Base-by-base conservation (phyloP, 2,113 vertebrate genomes). In the Ornithorhynchus anatinus region DNA sequence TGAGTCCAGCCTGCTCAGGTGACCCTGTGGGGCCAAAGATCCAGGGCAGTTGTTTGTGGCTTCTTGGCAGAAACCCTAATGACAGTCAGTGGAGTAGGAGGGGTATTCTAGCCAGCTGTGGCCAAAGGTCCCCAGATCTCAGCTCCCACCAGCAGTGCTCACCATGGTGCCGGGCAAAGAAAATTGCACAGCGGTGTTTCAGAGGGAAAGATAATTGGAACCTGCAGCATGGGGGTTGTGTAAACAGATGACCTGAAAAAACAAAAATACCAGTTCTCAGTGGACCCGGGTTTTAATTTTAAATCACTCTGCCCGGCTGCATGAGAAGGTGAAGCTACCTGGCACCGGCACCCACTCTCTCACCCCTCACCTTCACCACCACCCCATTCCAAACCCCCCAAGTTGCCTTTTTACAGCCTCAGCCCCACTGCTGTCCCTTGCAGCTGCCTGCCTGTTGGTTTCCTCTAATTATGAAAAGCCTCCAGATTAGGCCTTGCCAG, bases 201-300 rank as follows among this genome's bases (percentile, higher is more conserved):
- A n/a, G n/a, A n/a, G 36, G 38, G 31, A n/a, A 32, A 33, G 62
- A 36, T 73, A 74, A 74, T 74, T 74, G 62, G 33, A 44, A 47
- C 32, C 45, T 42, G 25, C 31, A 52, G 71, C 7, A 52, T 32
- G 35, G 50, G 33, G 20, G 10, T 47, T 37, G 16, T 52, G 45
- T 45, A 66, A 74, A 66, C 39, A 53, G 15, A 40, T n/a, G 54
- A 39, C 25, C 39, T 48, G 23, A 16, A 8, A 39, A 52, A n/a
- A 31, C 37, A 37, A 35, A 66, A 74, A 66, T 74, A 58, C 67
- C 45, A 74, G 33, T 47, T n/a, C 65, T 59, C 44, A 53, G 59
- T 66, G 60, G 52, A 59, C 14, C 52, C 27, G 27, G 37, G 40
- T 52, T 53, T 66, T 73, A 73, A 65, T 73, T 65, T 66, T 59